Base-by-base conservation (phyloP, 2,113 vertebrate species). In the Cheilinus undulatus region DNA sequence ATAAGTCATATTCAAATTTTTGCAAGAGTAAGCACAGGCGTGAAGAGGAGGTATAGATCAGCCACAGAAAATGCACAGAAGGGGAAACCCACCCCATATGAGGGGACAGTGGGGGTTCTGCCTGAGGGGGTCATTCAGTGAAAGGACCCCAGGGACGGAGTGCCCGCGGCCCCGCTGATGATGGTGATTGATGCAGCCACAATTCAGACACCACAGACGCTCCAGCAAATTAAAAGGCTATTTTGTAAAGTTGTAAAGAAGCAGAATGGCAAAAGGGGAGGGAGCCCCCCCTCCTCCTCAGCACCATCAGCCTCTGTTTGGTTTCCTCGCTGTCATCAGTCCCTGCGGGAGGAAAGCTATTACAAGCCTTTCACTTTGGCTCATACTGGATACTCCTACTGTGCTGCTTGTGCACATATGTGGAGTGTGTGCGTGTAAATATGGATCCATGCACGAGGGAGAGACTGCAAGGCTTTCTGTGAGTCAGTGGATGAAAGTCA, bases 151-250 rank as follows among this genome's bases (percentile, higher is more conserved):
- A 3, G 92, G 91, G 93, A 93, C 62, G 0, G 62, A 82, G 78
- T 51, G 87, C 89, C 91, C 76, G 22, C 73, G 59, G 91, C 82
- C 80, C 63, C 43, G 67, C 82, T 88, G 90, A 92, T 92, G 93
- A 94, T 93, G 91, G 91, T 93, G 93, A 94, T 94, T 93, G 93
- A 94, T 94, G 92, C 83, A 60, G 89, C 78, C 88, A 88, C 85
- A 90, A 87, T 89, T 87, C 92, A 92, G 92, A 93, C 84, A 86
- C 86, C 89, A 82, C 90, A 93, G 92, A 93, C 91, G 78, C 83
- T 82, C 81, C 80, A 91, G 84, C 82, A 94, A 94, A 94, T 94
- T 94, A 94, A 94, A 94, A 93, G 93, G 86, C 93, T 92, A 93
- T 94, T 93, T 94, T 94, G 92, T 93, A 89, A 90, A 91, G 90